These are phyloP conservation scores for Caenorhabditis angaria DNA, from an alignment of 2,888 invertebrate species.

Conservation along the genomic window DNA sequence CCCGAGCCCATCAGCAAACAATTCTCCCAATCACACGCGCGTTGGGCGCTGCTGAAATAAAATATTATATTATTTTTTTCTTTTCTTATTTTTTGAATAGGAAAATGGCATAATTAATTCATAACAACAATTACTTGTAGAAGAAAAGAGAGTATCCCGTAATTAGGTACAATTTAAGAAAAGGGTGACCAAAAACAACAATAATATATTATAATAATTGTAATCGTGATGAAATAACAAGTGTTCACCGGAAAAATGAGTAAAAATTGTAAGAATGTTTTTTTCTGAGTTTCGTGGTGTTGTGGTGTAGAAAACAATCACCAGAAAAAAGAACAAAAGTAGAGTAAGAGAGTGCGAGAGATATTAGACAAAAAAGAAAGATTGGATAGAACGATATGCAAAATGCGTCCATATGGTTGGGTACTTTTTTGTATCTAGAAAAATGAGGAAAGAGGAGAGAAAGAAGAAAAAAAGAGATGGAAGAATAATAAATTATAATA, in stretches of 20 bases:
- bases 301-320: not conserved
- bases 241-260: not conserved
- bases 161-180: not conserved
- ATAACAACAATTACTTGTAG: too few relatives aligned
- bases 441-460: slow-evolving; percentile 5
- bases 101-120: too few relatives aligned
- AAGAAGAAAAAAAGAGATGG: not conserved
- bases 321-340: not conserved
- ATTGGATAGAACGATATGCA: not conserved
- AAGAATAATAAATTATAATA: too few relatives aligned
- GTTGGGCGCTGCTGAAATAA: slow-evolving; percentile 42
- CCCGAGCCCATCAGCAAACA: slow-evolving; percentile 55
- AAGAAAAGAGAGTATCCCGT: too few relatives aligned
- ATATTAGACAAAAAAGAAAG: not conserved
- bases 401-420: slow-evolving; percentile 1
- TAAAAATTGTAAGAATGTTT: too few relatives aligned
- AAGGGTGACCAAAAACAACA: slow-evolving; percentile 4
- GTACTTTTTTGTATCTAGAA: not conserved
- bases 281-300: too few relatives aligned
- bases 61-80: not conserved
- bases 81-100: not conserved
- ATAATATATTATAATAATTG: not conserved
- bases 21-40: slow-evolving; percentile 54
- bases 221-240: not conserved
- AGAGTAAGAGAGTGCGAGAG: not conserved